Base-by-base conservation (phyloP, 2,797 vertebrate species). In the Chaetodon trifasciatus region DNA sequence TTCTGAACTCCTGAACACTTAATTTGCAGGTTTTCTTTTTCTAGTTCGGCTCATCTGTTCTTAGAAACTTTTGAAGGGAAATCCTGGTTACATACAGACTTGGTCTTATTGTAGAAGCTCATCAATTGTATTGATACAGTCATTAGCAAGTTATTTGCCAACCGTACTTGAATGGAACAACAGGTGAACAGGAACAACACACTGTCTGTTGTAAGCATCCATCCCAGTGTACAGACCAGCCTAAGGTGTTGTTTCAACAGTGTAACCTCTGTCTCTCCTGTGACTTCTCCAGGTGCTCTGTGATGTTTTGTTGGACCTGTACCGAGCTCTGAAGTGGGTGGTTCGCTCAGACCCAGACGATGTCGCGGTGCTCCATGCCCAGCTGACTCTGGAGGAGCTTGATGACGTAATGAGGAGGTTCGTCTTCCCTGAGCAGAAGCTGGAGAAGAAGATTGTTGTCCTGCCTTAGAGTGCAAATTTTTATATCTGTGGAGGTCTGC, bases 401-500 rank as follows among this genome's bases (percentile, higher is more conserved):
- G 96, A 97, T 3, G n/a, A 88, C 0, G 89, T 97, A 8, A 89
- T 98, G 95, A 95, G 93, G 91, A 93, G 89, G 57, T 93, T 94
- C 86, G 93, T 99, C 46, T 98, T 99, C 86, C 98, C 98, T 0
- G 85, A 95, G 0, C 97, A 96, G 89, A 95, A 93, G 9, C 93
- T 99, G 77, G 93, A 98, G 94, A 99, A 99, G 91, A 98, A 97
- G 93, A 98, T 99, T 0, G 87, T 97, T 61, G 95, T 99, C 82
- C 93, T 99, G 71, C 97, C 97, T 0, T 98, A 88, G 74, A 76
- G 7, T 37, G 24, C 6, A n/a, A 0, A 8, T 15, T 12, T n/a
- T 9, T 44, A 44, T 2, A 13, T 61, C 12, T 61, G 16, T 49
- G 3, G 3, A 47, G 15, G 12, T 63, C 16, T 37, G 47, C n/a